These are phyloP conservation scores for Benthosema pterotum DNA, from an alignment of 2,797 vertebrate species.

Conservation along the genomic window DNA sequence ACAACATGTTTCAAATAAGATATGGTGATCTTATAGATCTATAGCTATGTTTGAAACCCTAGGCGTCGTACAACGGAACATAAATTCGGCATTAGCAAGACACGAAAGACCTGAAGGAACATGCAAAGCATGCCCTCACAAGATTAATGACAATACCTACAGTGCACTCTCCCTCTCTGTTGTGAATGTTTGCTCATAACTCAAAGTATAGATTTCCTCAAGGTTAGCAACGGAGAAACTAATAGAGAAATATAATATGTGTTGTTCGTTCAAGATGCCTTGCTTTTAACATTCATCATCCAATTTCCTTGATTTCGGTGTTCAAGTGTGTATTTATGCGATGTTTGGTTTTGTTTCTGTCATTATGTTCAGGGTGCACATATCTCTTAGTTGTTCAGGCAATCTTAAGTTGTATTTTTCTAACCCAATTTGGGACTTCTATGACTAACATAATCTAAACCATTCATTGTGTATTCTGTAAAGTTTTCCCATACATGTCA, in stretches of 20 bases:
- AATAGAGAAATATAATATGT: slow-evolving; percentile 28
- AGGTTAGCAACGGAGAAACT: slow-evolving; percentile 20
- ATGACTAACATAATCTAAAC: too few species aligned
- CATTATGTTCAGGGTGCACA: too few species aligned
- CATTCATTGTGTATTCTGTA: too few species aligned
- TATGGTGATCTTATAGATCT: too few species aligned
- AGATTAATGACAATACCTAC: slow-evolving; percentile 59
- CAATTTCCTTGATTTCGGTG: slow-evolving; percentile 3
- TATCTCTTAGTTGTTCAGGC: too few species aligned
- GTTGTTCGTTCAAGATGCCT: slow-evolving; percentile 21
- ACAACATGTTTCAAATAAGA: too few species aligned
- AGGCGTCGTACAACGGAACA: too few species aligned
- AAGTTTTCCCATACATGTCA: too few species aligned
- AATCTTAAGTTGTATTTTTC: too few species aligned
- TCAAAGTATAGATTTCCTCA: slow-evolving; percentile 33
- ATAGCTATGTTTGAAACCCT: too few species aligned
- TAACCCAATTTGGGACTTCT: too few species aligned
- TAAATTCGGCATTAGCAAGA: slow-evolving; percentile 38
- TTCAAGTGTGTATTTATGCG: slow-evolving; percentile 12
- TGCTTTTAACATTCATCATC: slow-evolving; percentile 14
- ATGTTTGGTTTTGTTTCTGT: slow-evolving; percentile 16
- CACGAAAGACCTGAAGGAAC: slow-evolving; percentile 51
- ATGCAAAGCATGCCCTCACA: slow-evolving; percentile 39
- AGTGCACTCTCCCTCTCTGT: slow-evolving; percentile 28
- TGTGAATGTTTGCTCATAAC: slow-evolving; percentile 43